Conservation (phyloP, 2,888 invertebrate species). For the Hedya salicella region DNA sequence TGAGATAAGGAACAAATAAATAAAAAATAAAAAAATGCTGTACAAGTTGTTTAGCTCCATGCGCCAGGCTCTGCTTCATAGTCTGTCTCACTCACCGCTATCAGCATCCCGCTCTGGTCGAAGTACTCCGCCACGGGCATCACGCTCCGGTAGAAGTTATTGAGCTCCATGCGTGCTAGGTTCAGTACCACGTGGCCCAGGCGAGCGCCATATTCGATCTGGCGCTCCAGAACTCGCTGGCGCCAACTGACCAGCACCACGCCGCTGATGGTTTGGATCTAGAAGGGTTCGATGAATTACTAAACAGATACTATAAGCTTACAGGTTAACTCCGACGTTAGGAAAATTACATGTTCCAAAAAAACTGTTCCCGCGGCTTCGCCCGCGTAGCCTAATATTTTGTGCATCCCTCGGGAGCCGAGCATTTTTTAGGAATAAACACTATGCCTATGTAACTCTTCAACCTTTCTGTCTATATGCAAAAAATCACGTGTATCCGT, state of each 20-base stretch:
- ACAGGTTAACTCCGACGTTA: no score
- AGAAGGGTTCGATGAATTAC: slow-evolving; percentile 44
- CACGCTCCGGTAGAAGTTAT: slow-evolving; percentile 94
- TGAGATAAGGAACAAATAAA: no score
- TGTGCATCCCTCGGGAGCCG: no score
- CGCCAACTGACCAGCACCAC: slow-evolving; percentile 95
- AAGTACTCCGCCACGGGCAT: slow-evolving; percentile 96
- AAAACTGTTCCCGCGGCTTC: no score
- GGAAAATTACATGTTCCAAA: no score
- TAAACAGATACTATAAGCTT: background rate
- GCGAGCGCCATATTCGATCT: slow-evolving; percentile 95
- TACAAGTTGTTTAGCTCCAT: background rate
- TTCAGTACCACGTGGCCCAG: slow-evolving; percentile 93
- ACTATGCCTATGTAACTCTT: no score
- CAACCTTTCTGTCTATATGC: no score
- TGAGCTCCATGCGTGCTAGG: slow-evolving; percentile 94
- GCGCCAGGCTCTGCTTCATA: no score
- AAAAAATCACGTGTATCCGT: no score
- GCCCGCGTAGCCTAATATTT: no score
- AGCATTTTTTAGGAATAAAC: no score
- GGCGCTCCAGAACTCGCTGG: slow-evolving; percentile 92
- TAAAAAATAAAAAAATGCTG: no score
- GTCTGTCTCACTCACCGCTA: slow-evolving; percentile 68
- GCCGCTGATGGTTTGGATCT: slow-evolving; percentile 95
- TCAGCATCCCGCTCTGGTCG: slow-evolving; percentile 91